phyloP scores from a whole-genome alignment of 2,888 invertebrate genomes.

The Megaustenia siamemsis region DNA sequence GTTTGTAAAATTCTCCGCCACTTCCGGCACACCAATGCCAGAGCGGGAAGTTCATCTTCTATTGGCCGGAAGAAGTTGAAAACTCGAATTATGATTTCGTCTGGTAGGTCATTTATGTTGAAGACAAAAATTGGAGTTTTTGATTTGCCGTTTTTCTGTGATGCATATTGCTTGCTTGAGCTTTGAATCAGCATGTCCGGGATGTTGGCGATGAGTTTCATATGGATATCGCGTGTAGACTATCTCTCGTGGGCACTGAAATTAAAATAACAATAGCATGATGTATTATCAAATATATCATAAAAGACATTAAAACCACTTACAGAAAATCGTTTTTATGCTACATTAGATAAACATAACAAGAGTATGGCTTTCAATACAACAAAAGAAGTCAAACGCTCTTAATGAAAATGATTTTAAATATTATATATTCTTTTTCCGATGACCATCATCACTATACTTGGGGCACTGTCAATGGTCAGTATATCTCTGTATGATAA shows the following conservation, averaged over 20 bases:
- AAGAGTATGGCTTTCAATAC: too few species aligned
- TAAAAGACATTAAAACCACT: too few species aligned
- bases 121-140: slow-evolving; percentile 31
- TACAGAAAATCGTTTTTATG: too few species aligned
- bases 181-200: slow-evolving; percentile 50
- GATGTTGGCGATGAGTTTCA: slow-evolving; percentile 26
- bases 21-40: slow-evolving; percentile 67
- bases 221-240: background rate
- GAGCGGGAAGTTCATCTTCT: slow-evolving; percentile 63
- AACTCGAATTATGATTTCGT: slow-evolving; percentile 65
- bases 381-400: too few species aligned
- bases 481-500: too few species aligned
- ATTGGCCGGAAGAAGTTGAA: slow-evolving; percentile 68
- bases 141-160: slow-evolving; percentile 33
- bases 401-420: too few species aligned
- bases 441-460: too few species aligned
- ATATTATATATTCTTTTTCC: too few species aligned
- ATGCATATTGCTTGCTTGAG: slow-evolving; percentile 38
- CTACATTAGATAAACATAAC: too few species aligned
- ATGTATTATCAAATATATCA: too few species aligned
- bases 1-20: slow-evolving; percentile 65
- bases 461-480: too few species aligned
- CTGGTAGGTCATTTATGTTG: slow-evolving; percentile 65
- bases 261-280: background rate
- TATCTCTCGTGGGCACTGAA: background rate